phyloP scores from a whole-genome alignment of 2,113 vertebrate species.

The Cheilinus undulatus region DNA sequence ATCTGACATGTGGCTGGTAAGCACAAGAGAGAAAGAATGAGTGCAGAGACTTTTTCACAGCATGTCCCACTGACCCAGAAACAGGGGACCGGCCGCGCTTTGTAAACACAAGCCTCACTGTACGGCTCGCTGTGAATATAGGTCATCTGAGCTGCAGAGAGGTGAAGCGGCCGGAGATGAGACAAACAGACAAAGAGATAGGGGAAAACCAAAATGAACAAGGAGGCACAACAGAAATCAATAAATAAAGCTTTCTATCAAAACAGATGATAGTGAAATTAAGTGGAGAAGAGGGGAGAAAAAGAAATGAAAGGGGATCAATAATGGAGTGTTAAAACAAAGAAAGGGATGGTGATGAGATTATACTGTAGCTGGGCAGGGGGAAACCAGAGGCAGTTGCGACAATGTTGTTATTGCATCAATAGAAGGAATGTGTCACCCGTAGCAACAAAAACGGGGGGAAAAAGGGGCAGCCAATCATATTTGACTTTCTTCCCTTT shows the following conservation, averaged over 20 bases:
- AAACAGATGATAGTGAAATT: conserved; percentile 48
- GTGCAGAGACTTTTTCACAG: conserved; percentile 47
- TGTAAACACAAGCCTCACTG: conserved; percentile 62
- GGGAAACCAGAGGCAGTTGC: conserved; percentile 17
- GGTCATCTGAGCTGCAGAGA: conserved; percentile 70
- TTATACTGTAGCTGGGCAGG: conserved; percentile 26
- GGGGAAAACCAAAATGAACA: conserved; percentile 15
- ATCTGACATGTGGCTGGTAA: conserved; percentile 39
- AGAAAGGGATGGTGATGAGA: conserved; percentile 53
- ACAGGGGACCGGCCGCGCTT: conserved; percentile 54
- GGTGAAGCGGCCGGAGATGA: conserved; percentile 21
- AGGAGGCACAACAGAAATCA: conserved; percentile 10
- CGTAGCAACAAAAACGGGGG: conserved; percentile 64
- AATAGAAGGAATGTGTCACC: conserved; percentile 69
- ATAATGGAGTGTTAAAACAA: conserved; percentile 64
- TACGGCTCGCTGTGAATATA: conserved; percentile 66
- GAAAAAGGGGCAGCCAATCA: conserved; percentile 59
- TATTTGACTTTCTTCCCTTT: conserved; percentile 31
- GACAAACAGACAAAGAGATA: conserved; percentile 10
- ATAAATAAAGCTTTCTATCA: conserved; percentile 44
- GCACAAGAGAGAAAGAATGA: conserved; percentile 36
- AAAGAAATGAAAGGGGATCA: conserved; percentile 50
- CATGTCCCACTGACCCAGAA: conserved; percentile 85
- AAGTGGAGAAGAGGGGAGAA: conserved; percentile 46
- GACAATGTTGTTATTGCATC: conserved; percentile 64